These are phyloP conservation scores for Anthoptus insignis DNA, from an alignment of 2,888 invertebrate genomes.

Conservation along the genomic window DNA sequence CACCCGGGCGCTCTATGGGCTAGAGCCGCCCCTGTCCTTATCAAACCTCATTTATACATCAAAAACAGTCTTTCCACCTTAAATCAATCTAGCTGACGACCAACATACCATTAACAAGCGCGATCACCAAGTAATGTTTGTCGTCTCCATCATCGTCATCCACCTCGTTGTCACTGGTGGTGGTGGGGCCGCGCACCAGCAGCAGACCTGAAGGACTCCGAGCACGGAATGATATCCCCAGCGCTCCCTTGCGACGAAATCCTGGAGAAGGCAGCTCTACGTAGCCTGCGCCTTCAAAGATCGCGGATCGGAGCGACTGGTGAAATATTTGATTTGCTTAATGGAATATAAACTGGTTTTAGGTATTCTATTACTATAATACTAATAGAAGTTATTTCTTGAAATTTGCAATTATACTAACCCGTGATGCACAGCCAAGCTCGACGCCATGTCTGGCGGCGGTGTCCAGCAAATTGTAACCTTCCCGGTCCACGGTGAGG, in stretches of 20 bases:
- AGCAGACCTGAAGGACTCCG: constrained; percentile 89
- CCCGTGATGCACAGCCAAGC: constrained; percentile 82
- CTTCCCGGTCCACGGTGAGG: constrained; percentile 90
- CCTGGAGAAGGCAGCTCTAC: constrained; percentile 91
- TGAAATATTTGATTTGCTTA: no score
- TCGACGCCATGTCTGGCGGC: constrained; percentile 91
- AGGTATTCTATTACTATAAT: no score
- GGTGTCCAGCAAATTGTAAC: constrained; percentile 91
- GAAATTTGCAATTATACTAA: no score
- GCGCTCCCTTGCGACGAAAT: constrained; percentile 89
- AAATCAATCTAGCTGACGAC: not conserved
- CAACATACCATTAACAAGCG: constrained; percentile 65
- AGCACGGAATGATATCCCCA: constrained; percentile 93
- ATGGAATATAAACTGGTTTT: no score
- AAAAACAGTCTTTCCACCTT: no score
- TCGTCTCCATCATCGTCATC: constrained; percentile 66
- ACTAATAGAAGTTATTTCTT: no score
- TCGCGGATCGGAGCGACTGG: constrained; percentile 90
- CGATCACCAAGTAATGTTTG: constrained; percentile 67
- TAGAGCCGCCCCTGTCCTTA: no score
- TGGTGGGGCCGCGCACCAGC: constrained; percentile 88
- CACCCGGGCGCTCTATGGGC: no score
- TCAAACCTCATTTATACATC: no score
- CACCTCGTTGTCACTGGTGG: constrained; percentile 60
- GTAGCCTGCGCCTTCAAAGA: constrained; percentile 93